phyloP scores from a whole-genome alignment of 2,888 invertebrate genomes.

The Atherix ibis region DNA sequence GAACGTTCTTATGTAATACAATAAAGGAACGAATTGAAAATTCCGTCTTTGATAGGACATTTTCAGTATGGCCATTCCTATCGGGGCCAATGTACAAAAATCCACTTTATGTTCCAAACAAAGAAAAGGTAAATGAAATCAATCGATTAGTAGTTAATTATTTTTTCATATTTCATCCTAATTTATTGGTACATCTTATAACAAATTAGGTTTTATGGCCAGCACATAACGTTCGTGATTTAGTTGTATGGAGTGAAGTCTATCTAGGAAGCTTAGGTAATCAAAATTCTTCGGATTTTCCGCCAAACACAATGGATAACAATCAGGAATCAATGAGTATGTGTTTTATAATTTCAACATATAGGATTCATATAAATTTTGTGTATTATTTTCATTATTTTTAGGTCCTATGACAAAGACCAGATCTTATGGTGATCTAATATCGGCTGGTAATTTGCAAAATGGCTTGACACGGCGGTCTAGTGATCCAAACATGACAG shows the following conservation, averaged over 20 bases:
- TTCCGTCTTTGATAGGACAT: slow-evolving; percentile 50
- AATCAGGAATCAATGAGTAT: slow-evolving; percentile 23
- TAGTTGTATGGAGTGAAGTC: slow-evolving; percentile 72
- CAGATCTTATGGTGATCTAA: slow-evolving; percentile 70
- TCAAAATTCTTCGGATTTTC: slow-evolving; percentile 32
- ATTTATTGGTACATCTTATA: slow-evolving; percentile 21
- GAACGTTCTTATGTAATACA: slow-evolving; percentile 89
- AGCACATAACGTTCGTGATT: slow-evolving; percentile 65
- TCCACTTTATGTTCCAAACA: slow-evolving; percentile 55
- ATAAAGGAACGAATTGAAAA: slow-evolving; percentile 51
- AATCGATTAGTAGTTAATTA: slow-evolving; percentile 12
- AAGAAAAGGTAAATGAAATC: too few relatives aligned
- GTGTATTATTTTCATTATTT: neutral
- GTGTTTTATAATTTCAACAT: slow-evolving; percentile 4
- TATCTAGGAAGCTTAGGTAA: slow-evolving; percentile 49
- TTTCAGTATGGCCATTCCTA: slow-evolving; percentile 81
- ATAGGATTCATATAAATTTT: neutral
- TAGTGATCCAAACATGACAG: slow-evolving; percentile 70
- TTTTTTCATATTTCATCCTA: neutral
- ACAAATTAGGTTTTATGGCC: slow-evolving; percentile 86
- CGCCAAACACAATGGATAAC: slow-evolving; percentile 18
- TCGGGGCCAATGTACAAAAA: slow-evolving; percentile 66
- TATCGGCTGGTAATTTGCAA: slow-evolving; percentile 41
- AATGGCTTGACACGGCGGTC: slow-evolving; percentile 50
- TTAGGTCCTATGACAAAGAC: slow-evolving; percentile 59